phyloP scores from a whole-genome alignment of 2,888 invertebrate genomes.

The Parnassius glacialis region DNA sequence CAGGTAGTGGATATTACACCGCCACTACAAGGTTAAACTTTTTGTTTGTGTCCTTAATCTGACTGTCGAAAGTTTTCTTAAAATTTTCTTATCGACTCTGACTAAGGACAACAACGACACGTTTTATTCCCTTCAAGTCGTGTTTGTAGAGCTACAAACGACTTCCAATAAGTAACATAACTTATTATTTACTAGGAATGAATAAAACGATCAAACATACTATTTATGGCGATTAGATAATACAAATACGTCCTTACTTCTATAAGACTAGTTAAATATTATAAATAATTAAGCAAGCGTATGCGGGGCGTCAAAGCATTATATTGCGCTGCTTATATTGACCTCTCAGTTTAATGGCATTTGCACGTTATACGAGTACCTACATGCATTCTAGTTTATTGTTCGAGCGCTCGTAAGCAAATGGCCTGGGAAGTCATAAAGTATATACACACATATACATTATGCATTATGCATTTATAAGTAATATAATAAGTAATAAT shows the following conservation, averaged over 20 bases:
- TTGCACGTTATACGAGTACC: conserved; percentile 5
- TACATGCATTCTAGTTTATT: conserved; percentile 17
- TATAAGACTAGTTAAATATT: neutral
- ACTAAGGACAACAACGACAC: no score
- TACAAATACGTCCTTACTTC: neutral
- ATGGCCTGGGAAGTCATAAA: conserved; percentile 16
- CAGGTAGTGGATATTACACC: no score
- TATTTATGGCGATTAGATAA: neutral
- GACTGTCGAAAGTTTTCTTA: no score
- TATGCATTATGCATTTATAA: conserved; percentile 1
- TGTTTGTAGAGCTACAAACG: no score
- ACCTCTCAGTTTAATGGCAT: conserved; percentile 18
- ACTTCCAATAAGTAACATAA: no score
- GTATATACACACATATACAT: neutral
- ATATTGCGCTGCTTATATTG: conserved; percentile 10
- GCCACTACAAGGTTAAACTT: no score
- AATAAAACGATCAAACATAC: neutral
- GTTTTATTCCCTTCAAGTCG: no score
- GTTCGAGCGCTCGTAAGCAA: conserved; percentile 11
- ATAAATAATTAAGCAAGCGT: conserved; percentile 1
- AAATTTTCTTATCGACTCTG: no score
- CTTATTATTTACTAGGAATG: no score
- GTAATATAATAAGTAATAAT: no score
- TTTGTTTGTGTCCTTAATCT: no score
- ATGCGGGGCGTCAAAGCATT: conserved; percentile 1